A percentile compares a stretch with the other conserved stretches of the same genome.
These are phyloP conservation scores for Cheilosia impressa DNA, from an alignment of 2,888 invertebrate genomes.

Conservation along the genomic window DNA sequence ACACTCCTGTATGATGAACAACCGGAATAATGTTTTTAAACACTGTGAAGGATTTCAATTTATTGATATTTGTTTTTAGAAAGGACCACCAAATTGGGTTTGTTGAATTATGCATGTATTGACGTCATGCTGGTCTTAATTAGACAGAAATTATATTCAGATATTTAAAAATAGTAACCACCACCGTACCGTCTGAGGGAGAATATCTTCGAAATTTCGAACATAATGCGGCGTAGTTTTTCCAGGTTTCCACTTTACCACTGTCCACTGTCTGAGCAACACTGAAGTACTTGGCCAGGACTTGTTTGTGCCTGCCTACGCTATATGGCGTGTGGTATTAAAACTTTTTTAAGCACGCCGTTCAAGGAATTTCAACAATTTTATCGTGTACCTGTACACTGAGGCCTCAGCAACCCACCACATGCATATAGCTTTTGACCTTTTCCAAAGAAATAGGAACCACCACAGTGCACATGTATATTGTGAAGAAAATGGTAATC, in stretches of 20 bases:
- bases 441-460: constrained; percentile 33
- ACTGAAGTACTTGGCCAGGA: constrained; percentile 58
- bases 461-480: not conserved
- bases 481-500: constrained; percentile 37
- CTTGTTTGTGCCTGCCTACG: constrained; percentile 11
- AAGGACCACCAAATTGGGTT: not conserved
- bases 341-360: constrained; percentile 76
- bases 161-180: constrained; percentile 15
- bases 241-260: constrained; percentile 48
- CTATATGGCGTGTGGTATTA: constrained; percentile 78
- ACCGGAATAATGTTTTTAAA: not conserved
- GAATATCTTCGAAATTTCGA: constrained; percentile 82
- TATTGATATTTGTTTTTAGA: constrained; percentile 8
- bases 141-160: constrained; percentile 12
- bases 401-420: constrained; percentile 6
- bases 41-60: constrained; percentile 8
- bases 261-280: constrained; percentile 65
- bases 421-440: constrained; percentile 57
- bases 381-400: constrained; percentile 7
- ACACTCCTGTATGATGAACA: constrained; percentile 11
- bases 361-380: constrained; percentile 31
- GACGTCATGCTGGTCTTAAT: constrained; percentile 44
- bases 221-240: constrained; percentile 78
- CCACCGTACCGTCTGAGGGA: constrained; percentile 80
- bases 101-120: constrained; percentile 48